Conservation (phyloP, 2,797 vertebrate genomes). For the Halcyon smyrnensis region DNA sequence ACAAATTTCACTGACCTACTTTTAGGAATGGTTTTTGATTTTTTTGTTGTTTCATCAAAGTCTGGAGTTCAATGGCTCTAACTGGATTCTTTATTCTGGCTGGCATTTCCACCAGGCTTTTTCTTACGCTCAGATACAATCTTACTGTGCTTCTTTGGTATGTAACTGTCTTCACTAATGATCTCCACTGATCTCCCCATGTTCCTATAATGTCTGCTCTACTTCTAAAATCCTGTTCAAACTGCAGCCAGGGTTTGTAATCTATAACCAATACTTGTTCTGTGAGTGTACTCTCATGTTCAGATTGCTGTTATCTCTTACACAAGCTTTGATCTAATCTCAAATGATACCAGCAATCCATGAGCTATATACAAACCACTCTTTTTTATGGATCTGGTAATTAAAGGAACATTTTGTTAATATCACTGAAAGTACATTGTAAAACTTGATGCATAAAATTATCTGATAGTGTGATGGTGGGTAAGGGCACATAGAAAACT, state of each 20-base stretch:
- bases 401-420: background rate
- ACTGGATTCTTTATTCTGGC: background rate
- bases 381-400: background rate
- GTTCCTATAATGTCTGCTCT: background rate
- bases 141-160: background rate
- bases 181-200: background rate
- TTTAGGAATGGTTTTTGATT: background rate
- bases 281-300: background rate
- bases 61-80: background rate
- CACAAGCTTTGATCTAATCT: background rate
- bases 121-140: background rate
- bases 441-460: background rate
- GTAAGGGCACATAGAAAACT: background rate
- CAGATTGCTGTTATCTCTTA: background rate
- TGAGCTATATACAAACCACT: background rate
- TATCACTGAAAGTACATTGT: background rate
- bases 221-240: background rate
- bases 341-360: background rate
- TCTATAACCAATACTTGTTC: background rate
- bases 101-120: background rate
- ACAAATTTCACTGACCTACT: background rate
- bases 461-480: background rate
- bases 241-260: background rate
- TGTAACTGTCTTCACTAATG: background rate
- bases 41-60: background rate